phyloP scores from a whole-genome alignment of 2,888 invertebrate species.

The Cerceris ruficornis region DNA sequence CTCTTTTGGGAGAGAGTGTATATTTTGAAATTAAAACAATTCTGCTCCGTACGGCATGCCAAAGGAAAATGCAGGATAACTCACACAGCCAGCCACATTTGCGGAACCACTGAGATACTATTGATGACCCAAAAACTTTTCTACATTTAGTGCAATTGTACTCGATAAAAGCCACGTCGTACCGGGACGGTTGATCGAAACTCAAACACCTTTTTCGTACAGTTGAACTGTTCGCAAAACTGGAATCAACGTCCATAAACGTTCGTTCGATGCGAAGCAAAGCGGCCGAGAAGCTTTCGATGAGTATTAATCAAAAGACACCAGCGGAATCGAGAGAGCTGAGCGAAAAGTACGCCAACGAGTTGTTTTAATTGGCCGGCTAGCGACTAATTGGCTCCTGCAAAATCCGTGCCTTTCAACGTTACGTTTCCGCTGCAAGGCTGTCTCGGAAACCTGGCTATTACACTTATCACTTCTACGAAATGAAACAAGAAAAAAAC shows the following conservation, averaged over 20 bases:
- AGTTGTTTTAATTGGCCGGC: constrained; percentile 42
- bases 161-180: too few relatives aligned
- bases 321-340: constrained; percentile 10
- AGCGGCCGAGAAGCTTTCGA: background rate
- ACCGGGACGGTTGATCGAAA: too few relatives aligned
- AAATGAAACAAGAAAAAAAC: background rate
- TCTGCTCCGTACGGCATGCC: too few relatives aligned
- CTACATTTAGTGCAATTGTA: too few relatives aligned
- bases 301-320: constrained; percentile 27
- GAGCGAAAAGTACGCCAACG: constrained; percentile 21
- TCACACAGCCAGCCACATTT: too few relatives aligned
- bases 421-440: constrained; percentile 25
- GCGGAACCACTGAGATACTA: too few relatives aligned
- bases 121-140: too few relatives aligned
- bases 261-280: background rate
- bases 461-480: background rate
- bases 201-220: too few relatives aligned
- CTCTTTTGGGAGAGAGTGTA: too few relatives aligned
- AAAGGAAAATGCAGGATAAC: too few relatives aligned
- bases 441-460: background rate
- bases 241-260: background rate
- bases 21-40: too few relatives aligned
- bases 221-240: background rate
- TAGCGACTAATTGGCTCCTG: constrained; percentile 32
- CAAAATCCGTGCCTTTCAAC: constrained; percentile 15